phyloP scores from a whole-genome alignment of 2,113 vertebrate species.

The Procavia capensis region DNA sequence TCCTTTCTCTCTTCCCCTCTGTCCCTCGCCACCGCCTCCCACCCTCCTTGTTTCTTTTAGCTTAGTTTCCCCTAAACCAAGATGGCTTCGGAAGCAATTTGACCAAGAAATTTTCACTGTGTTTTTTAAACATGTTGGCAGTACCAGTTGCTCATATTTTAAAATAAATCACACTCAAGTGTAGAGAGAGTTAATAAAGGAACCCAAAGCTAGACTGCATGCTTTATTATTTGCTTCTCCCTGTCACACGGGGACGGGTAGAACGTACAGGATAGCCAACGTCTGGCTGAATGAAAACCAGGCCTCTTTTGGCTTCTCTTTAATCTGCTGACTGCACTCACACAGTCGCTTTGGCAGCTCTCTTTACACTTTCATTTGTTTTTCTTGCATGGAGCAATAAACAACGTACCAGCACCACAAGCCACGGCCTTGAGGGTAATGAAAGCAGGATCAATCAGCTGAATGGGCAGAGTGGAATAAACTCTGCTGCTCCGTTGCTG shows the following conservation, averaged over 20 bases:
- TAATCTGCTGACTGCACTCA: background rate
- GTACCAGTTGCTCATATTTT: constrained; percentile 44
- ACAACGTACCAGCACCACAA: background rate
- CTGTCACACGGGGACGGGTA: background rate
- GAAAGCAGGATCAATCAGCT: background rate
- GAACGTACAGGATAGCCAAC: background rate
- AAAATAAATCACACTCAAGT: constrained; percentile 45
- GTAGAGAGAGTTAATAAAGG: constrained; percentile 47
- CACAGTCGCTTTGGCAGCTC: background rate
- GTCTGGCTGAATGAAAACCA: background rate
- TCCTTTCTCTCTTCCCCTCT: background rate
- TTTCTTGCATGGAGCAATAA: constrained; percentile 48
- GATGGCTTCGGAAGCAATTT: background rate
- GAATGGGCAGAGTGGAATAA: constrained; percentile 13
- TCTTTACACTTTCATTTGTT: constrained; percentile 26
- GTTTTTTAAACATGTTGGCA: constrained; percentile 17
- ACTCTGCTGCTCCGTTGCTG: background rate
- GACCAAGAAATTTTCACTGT: constrained; percentile 8
- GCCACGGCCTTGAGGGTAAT: background rate
- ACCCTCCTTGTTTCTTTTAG: background rate
- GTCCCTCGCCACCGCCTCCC: background rate
- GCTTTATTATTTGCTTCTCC: background rate
- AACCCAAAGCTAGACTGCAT: background rate
- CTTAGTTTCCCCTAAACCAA: background rate
- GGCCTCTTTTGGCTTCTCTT: background rate